phyloP scores from a whole-genome alignment of 1,140 invertebrate species.

The Aradophagus sp. region DNA sequence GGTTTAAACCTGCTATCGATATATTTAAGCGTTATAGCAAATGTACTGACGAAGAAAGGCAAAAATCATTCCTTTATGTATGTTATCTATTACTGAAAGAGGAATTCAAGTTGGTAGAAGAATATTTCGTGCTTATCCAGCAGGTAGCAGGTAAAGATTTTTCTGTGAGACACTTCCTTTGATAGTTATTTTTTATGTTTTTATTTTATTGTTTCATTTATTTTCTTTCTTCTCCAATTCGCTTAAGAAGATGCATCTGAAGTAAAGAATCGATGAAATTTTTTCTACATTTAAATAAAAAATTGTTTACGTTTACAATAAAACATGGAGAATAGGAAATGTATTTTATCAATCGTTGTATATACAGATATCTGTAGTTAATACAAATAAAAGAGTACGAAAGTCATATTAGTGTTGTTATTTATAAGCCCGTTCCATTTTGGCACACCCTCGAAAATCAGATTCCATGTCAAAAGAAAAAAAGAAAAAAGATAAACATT shows the following conservation, averaged over 20 bases:
- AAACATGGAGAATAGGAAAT: too few relatives aligned
- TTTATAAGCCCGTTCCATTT: not conserved
- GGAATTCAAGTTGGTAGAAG: constrained; percentile 25
- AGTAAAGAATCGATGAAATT: too few relatives aligned
- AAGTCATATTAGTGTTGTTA: not conserved
- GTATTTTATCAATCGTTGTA: not conserved
- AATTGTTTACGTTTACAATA: too few relatives aligned
- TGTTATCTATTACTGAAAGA: constrained; percentile 30
- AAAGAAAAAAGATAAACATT: too few relatives aligned
- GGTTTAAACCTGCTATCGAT: not conserved
- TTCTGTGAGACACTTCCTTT: constrained; percentile 35
- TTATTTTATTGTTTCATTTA: too few relatives aligned
- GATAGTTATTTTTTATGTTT: too few relatives aligned
- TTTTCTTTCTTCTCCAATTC: too few relatives aligned
- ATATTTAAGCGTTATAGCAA: constrained; percentile 27
- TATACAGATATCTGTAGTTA: not conserved
- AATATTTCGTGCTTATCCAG: constrained; percentile 38
- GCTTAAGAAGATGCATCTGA: too few relatives aligned
- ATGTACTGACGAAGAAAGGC: not conserved
- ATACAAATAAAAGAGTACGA: not conserved
- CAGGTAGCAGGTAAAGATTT: constrained; percentile 49
- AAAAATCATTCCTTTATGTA: constrained; percentile 13
- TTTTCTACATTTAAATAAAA: too few relatives aligned
- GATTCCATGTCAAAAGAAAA: too few relatives aligned
- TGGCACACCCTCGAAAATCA: too few relatives aligned